Evolutionary conservation across 1,140 invertebrate species (phyloP), one percentile per base, ranked within the genome.

Genomic region (Temnothorax longispinosus): DNA sequence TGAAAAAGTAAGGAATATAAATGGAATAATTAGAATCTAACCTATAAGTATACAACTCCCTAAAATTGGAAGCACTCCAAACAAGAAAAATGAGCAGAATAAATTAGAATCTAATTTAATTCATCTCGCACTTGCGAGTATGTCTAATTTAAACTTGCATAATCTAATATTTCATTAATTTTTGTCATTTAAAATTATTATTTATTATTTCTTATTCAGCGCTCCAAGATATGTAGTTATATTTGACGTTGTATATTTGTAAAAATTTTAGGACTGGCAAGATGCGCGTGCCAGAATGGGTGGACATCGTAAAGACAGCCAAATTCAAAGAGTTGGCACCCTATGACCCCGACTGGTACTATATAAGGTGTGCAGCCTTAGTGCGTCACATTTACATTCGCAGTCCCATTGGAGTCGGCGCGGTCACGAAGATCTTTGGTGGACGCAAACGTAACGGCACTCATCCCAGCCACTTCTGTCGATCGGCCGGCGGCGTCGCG

Each of bases 301-400:
- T 98, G 88, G 99, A 99, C 95, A 96, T 99, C 71, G 98, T 99
- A 0, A 99, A 99, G 95, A 98, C 98, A 21, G 99, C 97, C 76
- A 97, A 97, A 90, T 98, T 97, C 96, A 99, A 99, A 96, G 99
- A 99, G 95, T 95, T 99, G 89, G 98, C 99, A 62, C 99, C 99
- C 0, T 99, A 99, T 92, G 99, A 99, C 95, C 98, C 98, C 71
- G 99, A 99, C 94, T 99, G 99, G 99, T 99, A 98, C 94, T 99
- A 98, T 94, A 97, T 98, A 58, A 96, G 99, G 89, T 99, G 98
- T 96, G 98, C 99, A 77, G 98, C 98, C n/a, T 96, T 99, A 69
- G 97, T 99, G 69, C 96, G 99, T 89, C 99, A 99, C 94, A 97
- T 99, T 92, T 99, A 99, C 95, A 98, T 99, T 92, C 96, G 99